Conservation (phyloP, 2,797 vertebrate species). For the Corythornis leucogaster region DNA sequence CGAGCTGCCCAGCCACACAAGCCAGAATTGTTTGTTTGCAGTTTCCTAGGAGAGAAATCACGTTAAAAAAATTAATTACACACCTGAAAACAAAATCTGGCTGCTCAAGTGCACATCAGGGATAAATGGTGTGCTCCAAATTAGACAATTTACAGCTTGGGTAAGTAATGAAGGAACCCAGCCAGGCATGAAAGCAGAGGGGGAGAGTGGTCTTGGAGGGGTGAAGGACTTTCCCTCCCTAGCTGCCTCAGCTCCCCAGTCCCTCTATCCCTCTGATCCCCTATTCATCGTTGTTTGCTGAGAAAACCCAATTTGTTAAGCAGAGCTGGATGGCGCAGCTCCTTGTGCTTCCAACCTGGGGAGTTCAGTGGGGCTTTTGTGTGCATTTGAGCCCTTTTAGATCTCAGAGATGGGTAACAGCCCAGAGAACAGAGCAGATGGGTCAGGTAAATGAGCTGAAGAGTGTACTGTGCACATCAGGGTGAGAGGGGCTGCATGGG, state of each 20-base stretch:
- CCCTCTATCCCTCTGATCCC: neutral
- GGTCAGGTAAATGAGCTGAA: neutral
- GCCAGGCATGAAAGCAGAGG: neutral
- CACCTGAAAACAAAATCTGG: conserved; percentile 76
- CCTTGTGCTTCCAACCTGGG: neutral
- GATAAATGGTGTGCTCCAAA: conserved; percentile 70
- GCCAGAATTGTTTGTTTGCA: conserved; percentile 60
- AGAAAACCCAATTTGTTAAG: neutral
- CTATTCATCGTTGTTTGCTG: neutral
- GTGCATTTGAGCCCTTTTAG: neutral
- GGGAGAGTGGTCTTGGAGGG: neutral
- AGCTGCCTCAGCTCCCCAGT: accelerated
- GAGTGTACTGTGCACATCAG: neutral
- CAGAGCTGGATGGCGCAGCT: neutral
- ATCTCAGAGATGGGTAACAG: accelerated
- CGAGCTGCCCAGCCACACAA: neutral
- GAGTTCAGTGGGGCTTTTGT: neutral
- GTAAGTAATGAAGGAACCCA: conserved; percentile 56
- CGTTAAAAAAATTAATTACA: conserved; percentile 75
- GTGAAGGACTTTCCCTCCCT: neutral
- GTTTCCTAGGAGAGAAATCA: conserved; percentile 75
- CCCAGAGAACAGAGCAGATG: accelerated
- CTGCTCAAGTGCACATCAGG: conserved; percentile 73
- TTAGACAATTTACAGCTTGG: conserved; percentile 71
- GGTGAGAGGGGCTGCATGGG: accelerated